Conservation (phyloP, 2,113 vertebrate genomes). For the Myrmecophaga tridactyla region DNA sequence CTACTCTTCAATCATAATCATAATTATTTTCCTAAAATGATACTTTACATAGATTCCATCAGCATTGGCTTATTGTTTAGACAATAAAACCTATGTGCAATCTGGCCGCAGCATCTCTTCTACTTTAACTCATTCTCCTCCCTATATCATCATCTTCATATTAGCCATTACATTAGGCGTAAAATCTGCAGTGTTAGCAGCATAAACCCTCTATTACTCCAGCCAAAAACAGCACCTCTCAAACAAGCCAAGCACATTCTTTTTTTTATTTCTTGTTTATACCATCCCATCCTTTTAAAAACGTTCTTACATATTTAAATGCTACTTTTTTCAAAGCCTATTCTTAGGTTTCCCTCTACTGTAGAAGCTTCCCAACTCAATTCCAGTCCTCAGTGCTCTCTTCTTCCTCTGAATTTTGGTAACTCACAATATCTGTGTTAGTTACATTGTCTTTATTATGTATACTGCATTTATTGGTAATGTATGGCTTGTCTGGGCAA, state of each 20-base stretch:
- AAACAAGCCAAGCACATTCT: not conserved
- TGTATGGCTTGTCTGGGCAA: not conserved
- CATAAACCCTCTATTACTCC: not conserved
- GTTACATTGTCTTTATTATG: not conserved
- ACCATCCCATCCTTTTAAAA: not conserved
- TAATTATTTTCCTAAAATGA: not conserved
- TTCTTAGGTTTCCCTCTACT: not conserved
- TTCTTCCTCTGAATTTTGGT: slow-evolving; percentile 35
- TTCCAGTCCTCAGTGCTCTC: not conserved
- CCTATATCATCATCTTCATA: not conserved
- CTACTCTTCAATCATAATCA: not conserved
- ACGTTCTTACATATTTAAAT: slow-evolving; percentile 29
- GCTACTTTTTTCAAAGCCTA: not conserved
- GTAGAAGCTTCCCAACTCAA: slow-evolving; percentile 30
- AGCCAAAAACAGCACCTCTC: not conserved
- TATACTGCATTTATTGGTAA: not conserved
- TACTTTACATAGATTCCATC: not conserved
- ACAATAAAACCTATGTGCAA: not conserved
- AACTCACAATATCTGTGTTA: slow-evolving; percentile 14
- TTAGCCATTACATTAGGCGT: not conserved
- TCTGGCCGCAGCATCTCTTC: not conserved
- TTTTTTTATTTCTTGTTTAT: not conserved
- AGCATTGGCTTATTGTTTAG: not conserved
- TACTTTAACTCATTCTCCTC: slow-evolving; percentile 26
- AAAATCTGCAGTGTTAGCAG: not conserved